Conservation (phyloP, 53 echinoderm and acorn worm genomes). For the Luidia sarsii region DNA sequence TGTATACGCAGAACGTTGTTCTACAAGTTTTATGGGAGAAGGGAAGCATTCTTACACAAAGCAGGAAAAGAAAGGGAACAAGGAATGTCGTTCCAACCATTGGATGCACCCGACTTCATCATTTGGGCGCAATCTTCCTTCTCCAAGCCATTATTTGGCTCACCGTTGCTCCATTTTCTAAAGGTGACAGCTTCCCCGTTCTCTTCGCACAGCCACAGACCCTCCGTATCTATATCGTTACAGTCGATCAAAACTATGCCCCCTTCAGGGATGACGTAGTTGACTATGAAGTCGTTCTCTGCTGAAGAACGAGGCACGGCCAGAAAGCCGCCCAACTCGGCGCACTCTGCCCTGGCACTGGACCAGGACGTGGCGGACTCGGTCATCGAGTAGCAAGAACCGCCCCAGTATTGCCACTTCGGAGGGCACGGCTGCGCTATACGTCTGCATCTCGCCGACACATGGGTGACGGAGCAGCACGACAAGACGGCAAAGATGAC, state of each 20-base stretch:
- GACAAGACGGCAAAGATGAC: neutral
- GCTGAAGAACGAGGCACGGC: neutral
- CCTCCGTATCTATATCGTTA: neutral
- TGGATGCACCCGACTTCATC: no score
- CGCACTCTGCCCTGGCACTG: neutral
- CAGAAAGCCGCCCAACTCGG: neutral
- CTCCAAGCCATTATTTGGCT: no score
- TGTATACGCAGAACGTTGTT: no score
- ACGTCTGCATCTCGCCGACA: neutral
- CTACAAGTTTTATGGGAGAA: no score
- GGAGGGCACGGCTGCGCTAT: neutral
- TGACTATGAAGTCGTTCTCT: no score
- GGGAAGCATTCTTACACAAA: no score
- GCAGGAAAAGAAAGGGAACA: no score
- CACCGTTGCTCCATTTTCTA: neutral
- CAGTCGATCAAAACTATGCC: no score
- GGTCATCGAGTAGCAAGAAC: slow-evolving; percentile 12
- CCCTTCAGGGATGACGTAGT: no score
- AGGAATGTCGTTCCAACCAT: no score
- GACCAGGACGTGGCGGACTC: neutral
- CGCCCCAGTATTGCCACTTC: neutral
- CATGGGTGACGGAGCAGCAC: neutral
- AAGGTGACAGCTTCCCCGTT: neutral
- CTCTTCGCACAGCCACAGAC: neutral
- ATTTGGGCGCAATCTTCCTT: no score